Evolutionary conservation across 1,140 invertebrate species (phyloP), one percentile per base, ranked within the genome.

Genomic region (Magallana angulata): DNA sequence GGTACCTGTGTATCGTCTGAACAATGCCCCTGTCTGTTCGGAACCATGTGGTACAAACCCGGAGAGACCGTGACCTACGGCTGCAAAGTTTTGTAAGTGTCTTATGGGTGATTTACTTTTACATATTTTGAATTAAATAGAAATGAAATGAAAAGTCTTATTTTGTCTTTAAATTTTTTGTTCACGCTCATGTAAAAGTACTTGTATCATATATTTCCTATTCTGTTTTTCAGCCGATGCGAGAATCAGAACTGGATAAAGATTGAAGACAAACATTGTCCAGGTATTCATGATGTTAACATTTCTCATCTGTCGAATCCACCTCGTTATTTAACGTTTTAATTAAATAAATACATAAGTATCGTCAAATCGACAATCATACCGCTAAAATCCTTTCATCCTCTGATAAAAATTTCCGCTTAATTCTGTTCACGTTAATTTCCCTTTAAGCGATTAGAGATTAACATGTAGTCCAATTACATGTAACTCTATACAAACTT

Each of bases 81-180:
- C 2, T 89, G 88, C 64, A 71, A 86, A n/a, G 84, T 48, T 71
- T 82, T 86, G 87, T 88, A 59, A 88, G 87, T 86, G 36, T 2
- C 8, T 8, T n/a, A n/a, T 80, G 9, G 57, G 7, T 7, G 12
- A 82, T 24, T 7, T 30, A 30, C 24, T 24, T 76, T 4, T 12
- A 11, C 2, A 11, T 11, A 9, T 68, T 68, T 68, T 48, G 36
- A 48, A 48, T 48, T 48, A 48, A 48, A 48, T 48, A 4, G 36
- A 48, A 48, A 48, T 48, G 5, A 48, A 48, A 48, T 24, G 24
- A 24, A 24, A 24, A 24, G 24, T 24, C 0, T 24, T 24, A 24
- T 24, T 24, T 24, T 24, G 24, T 24, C 24, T 24, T 24, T 24
- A 1, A 24, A 24, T 48, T 48, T 48, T 48, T 48, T 48, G 36